Base-by-base conservation (phyloP, 2,797 vertebrate species). In the Acipenser ruthenus region DNA sequence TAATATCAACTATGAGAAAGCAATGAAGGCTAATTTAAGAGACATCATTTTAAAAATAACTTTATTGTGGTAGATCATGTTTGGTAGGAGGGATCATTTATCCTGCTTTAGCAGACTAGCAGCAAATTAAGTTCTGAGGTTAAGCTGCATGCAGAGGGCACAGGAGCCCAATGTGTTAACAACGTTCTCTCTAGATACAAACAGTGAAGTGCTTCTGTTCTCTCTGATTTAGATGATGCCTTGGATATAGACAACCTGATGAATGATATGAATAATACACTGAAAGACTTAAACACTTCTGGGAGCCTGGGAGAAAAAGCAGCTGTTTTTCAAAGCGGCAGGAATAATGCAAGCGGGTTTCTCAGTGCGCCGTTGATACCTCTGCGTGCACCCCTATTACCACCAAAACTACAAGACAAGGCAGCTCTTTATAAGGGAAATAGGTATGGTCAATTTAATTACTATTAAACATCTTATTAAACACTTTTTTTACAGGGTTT, bases 1-100 rank as follows among this genome's bases (percentile, higher is more conserved):
- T 72, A 76, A 70, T 71, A 51, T n/a, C 69, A 69, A 55, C 73
- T 59, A 71, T 68, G 62, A 73, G 71, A 74, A 67, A 69, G 77
- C 50, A 60, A 68, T 70, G 70, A 75, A 69, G 67, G 60, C 78
- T 80, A 77, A 71, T 81, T 75, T 72, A 62, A 71, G 78, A 84
- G 80, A 87, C 79, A 82, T 82, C 80, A 78, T 69, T 80, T 88
- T 88, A 87, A 85, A 89, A 88, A 88, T 88, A 88, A 85, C 84
- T 89, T 87, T 85, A 85, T 83, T 87, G 80, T 86, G 80, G 80
- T 80, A 77, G 84, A 86, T 88, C 86, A 85, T 86, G 85, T 87
- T 88, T 85, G 82, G 83, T 83, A 84, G 86, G 87, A 87, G 86
- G 87, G 87, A 84, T 86, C 78, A 18, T 78, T 88, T 83, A 77